Conservation (phyloP, 2,113 vertebrate genomes). For the Willisornis vidua region DNA sequence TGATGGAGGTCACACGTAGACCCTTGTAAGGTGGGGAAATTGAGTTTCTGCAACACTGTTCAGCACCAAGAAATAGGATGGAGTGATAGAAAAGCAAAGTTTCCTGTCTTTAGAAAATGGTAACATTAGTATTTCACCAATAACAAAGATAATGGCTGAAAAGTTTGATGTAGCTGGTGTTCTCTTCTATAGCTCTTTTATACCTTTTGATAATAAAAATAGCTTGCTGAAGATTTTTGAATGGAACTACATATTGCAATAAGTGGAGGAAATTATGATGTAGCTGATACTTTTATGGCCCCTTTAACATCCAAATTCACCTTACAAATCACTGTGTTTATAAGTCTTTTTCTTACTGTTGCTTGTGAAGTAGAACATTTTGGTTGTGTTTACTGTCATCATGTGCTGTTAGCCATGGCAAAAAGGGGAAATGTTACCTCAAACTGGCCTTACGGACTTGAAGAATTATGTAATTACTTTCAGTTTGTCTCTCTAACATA, state of each 20-base stretch:
- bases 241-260: not conserved
- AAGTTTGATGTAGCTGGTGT: not conserved
- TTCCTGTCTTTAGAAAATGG: not conserved
- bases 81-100: not conserved
- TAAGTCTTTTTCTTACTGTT: not conserved
- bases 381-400: not conserved
- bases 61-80: not conserved
- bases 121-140: not conserved
- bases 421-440: not conserved
- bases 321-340: not conserved
- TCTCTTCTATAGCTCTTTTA: not conserved
- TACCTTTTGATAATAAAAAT: not conserved
- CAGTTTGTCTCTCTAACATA: not conserved
- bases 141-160: not conserved
- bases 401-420: not conserved
- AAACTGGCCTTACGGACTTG: fast-evolving
- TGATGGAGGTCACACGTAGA: fast-evolving
- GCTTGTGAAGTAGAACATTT: not conserved
- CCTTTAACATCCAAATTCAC: not conserved
- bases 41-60: not conserved
- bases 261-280: not conserved
- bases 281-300: not conserved
- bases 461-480: not conserved
- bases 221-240: not conserved
- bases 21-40: not conserved